Evolutionary conservation across 2,113 vertebrate genomes (phyloP).

Genomic region (Takifugu bimaculatus): DNA sequence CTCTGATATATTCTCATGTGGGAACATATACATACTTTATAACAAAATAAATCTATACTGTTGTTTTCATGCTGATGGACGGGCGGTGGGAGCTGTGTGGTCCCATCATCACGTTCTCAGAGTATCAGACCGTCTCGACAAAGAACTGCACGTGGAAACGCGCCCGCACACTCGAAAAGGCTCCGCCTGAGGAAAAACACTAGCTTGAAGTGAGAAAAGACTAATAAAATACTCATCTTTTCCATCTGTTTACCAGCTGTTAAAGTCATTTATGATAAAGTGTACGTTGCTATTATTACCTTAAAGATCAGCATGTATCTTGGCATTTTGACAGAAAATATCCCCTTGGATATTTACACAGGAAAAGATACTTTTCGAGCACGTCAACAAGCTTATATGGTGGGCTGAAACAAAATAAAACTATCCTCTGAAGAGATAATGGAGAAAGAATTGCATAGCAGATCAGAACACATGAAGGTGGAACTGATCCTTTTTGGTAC

Average conservation of each 20-base stretch:
- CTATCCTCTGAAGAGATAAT: slow-evolving; percentile 77
- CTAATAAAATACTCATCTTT: slow-evolving; percentile 65
- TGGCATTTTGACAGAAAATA: slow-evolving; percentile 78
- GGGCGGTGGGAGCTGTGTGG: slow-evolving; percentile 30
- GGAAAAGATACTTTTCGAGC: slow-evolving; percentile 78
- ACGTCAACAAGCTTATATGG: slow-evolving; percentile 84
- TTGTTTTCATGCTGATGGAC: slow-evolving; percentile 42
- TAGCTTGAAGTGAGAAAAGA: slow-evolving; percentile 64
- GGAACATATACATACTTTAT: slow-evolving; percentile 62
- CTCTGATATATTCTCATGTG: slow-evolving; percentile 49
- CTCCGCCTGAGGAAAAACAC: slow-evolving; percentile 86
- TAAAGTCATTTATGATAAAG: slow-evolving; percentile 84
- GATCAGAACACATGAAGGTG: slow-evolving; percentile 82
- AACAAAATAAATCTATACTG: slow-evolving; percentile 74
- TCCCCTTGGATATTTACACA: slow-evolving; percentile 73
- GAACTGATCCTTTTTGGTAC: slow-evolving; percentile 85
- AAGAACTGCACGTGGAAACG: slow-evolving; percentile 26
- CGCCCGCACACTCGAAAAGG: slow-evolving; percentile 49
- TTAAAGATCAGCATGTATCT: slow-evolving; percentile 82
- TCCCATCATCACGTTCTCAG: slow-evolving; percentile 43
- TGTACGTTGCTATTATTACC: slow-evolving; percentile 67
- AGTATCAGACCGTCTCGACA: slow-evolving; percentile 29
- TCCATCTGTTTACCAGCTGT: slow-evolving; percentile 81
- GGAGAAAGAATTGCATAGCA: slow-evolving; percentile 91
- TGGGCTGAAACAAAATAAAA: slow-evolving; percentile 78